A percentile compares a stretch with the other conserved stretches of the same genome.
Conservation (phyloP, 2,113 vertebrate genomes). For the Melanotaenia duboulayi region DNA sequence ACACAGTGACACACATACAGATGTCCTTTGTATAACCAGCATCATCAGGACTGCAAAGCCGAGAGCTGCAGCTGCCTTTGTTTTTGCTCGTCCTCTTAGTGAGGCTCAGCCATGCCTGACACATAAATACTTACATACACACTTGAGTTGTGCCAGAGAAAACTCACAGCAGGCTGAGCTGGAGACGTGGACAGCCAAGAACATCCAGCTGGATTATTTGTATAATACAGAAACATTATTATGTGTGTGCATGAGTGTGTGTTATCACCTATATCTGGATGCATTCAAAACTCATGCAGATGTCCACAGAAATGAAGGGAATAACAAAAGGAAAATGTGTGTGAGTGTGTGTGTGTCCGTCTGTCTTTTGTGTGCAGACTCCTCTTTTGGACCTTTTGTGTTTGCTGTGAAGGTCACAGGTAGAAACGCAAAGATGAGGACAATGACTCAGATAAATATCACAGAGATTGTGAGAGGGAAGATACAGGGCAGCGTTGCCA, state of each 20-base stretch:
- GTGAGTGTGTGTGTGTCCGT: not conserved
- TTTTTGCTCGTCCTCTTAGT: constrained; percentile 10
- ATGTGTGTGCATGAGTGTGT: not conserved
- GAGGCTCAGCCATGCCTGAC: constrained; percentile 14
- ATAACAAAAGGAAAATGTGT: constrained; percentile 12
- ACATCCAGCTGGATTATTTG: constrained; percentile 63
- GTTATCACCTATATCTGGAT: not conserved
- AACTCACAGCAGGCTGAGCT: constrained; percentile 53
- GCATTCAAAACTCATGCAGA: not conserved
- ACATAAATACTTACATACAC: constrained; percentile 23
- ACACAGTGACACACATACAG: constrained; percentile 32
- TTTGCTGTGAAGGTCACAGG: constrained; percentile 55
- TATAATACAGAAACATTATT: constrained; percentile 46
- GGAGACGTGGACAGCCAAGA: constrained; percentile 47
- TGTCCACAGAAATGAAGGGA: not conserved
- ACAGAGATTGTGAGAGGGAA: constrained; percentile 40
- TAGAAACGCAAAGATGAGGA: constrained; percentile 56
- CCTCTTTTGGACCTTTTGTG: constrained; percentile 8
- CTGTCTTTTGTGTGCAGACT: not conserved
- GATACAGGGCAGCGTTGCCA: constrained; percentile 59
- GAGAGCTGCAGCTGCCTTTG: constrained; percentile 44
- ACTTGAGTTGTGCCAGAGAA: constrained; percentile 43
- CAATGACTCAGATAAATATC: constrained; percentile 56
- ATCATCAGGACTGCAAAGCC: constrained; percentile 27
- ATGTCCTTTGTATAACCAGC: constrained; percentile 31